phyloP scores from a whole-genome alignment of 1,140 invertebrate genomes.

The Mya arenaria region DNA sequence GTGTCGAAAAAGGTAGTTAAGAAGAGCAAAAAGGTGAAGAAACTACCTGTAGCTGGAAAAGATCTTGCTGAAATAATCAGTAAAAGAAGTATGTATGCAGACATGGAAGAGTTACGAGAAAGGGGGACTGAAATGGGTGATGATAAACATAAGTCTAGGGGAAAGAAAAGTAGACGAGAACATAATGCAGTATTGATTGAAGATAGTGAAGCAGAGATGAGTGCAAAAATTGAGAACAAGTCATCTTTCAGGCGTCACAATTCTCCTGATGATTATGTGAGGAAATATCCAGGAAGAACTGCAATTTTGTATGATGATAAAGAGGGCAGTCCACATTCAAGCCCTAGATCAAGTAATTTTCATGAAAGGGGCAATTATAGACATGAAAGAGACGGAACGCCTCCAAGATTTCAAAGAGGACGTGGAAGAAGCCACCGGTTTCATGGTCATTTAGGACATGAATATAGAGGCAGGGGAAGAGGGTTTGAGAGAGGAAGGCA shows the following conservation, averaged over 20 bases:
- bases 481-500: background rate
- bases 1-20: background rate
- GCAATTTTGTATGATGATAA: background rate
- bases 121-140: background rate
- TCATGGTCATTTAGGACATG: background rate
- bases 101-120: conserved; percentile 45
- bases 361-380: too few species aligned
- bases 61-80: conserved; percentile 34
- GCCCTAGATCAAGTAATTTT: too few species aligned
- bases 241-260: background rate
- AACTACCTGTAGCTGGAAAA: conserved; percentile 27
- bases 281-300: background rate
- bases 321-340: background rate
- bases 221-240: background rate
- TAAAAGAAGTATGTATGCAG: conserved; percentile 50
- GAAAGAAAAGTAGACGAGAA: background rate
- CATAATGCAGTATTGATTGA: background rate
- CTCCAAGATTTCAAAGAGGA: background rate
- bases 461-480: background rate
- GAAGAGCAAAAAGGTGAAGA: conserved; percentile 13
- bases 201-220: background rate
- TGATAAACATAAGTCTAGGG: background rate
- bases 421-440: background rate
- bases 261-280: background rate
- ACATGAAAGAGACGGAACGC: too few species aligned